Evolutionary conservation across 1,140 invertebrate genomes (phyloP), one percentile per base, ranked within the genome.

Genomic region (Heliconius himera): DNA sequence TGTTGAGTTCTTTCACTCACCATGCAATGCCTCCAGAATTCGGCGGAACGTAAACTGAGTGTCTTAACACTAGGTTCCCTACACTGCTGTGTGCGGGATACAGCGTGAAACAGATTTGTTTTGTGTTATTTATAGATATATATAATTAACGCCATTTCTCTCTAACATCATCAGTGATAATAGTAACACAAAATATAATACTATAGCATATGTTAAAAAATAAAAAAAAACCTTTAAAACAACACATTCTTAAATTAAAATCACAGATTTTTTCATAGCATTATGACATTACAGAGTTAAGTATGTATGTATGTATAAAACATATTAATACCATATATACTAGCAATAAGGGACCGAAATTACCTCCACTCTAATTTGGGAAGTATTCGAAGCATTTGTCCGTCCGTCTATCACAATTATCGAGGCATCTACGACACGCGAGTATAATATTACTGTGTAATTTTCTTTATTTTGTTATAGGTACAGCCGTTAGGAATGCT

Each of bases 401-500:
- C 76, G 76, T 83, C 81, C 76, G 76, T 83, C 81, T 82, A 82
- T 82, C 79, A 80, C 78, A 82, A 82, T 82, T 82, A 82, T 76
- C 51, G 74, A 79, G 74, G 73, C 74, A 79, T 78, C 36, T 77
- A 83, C 70, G 81, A 79, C 75, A 86, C 79, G 73, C 80, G 82
- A 78, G 80, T 81, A 33, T 75, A 49, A 75, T 72, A 49, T 75
- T 80, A 60, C 71, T 71, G 26, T 80, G 74, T 80, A 80, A 80
- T 80, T 75, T 79, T 79, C 73, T 70, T 79, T 79, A 74, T 76
- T 76, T 77, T 49, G 41, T 56, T 77, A 41, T 41, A 22, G 54
- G 8, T 56, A 71, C 36, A 36, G 66, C 46, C 38, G 20, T 77
- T 77, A 46, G 36, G 75, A 46, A 33, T 66, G 26, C 41, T 70